These are phyloP conservation scores for Teleogryllus oceanicus DNA, from an alignment of 2,888 invertebrate genomes.

Conservation along the genomic window DNA sequence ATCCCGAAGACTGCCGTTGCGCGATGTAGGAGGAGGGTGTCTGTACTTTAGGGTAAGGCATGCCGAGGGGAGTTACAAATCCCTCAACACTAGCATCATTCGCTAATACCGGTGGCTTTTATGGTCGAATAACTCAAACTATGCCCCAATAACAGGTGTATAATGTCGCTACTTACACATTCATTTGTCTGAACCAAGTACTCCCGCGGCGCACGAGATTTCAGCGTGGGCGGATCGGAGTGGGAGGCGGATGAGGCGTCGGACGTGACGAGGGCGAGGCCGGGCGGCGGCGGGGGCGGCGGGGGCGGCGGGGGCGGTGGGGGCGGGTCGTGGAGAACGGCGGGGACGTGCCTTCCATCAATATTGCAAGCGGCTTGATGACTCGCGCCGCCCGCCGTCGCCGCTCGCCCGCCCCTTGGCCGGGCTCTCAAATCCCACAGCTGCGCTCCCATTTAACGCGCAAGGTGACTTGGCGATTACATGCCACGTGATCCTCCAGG, in stretches of 20 bases:
- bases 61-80: background rate
- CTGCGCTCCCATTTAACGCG: too few relatives aligned
- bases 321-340: background rate
- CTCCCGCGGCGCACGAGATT: background rate
- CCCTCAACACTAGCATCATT: background rate
- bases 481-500: too few relatives aligned
- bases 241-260: background rate
- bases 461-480: too few relatives aligned
- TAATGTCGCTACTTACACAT: conserved; percentile 9
- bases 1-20: conserved; percentile 1
- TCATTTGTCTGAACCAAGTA: background rate
- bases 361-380: background rate
- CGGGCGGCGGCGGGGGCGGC: too few relatives aligned
- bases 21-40: background rate
- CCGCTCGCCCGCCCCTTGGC: background rate
- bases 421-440: too few relatives aligned
- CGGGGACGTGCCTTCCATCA: conserved; percentile 1
- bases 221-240: background rate
- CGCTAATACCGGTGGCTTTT: conserved; percentile 7
- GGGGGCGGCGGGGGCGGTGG: background rate
- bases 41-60: conserved; percentile 4
- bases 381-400: background rate
- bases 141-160: background rate
- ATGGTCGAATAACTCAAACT: conserved; percentile 1
- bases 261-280: too few relatives aligned